These are phyloP conservation scores for Eupithecia subumbrata DNA, from an alignment of 2,888 invertebrate genomes.

Conservation along the genomic window DNA sequence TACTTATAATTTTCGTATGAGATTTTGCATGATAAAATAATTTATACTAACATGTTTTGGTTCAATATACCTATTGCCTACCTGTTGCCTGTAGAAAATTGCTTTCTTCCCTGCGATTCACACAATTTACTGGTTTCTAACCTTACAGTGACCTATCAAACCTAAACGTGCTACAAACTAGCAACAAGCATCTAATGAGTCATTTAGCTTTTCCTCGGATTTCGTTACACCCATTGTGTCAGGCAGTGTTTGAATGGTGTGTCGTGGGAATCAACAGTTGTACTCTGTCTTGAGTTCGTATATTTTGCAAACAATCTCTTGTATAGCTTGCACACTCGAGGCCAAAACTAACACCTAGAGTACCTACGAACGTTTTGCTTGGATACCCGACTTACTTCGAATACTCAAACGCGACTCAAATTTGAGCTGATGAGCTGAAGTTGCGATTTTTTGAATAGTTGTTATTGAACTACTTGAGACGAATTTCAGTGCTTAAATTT, in stretches of 20 bases:
- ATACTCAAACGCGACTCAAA: neutral
- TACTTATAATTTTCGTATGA: neutral
- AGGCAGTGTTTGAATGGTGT: slow-evolving; percentile 49
- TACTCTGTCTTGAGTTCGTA: slow-evolving; percentile 51
- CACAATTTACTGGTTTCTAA: neutral
- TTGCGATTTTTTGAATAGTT: too few relatives aligned
- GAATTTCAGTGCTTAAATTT: too few relatives aligned
- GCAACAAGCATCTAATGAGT: slow-evolving; percentile 38
- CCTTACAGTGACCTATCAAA: neutral
- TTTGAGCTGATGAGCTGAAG: neutral
- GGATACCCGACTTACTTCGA: neutral
- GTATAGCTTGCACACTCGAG: slow-evolving; percentile 14
- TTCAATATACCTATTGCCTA: too few relatives aligned
- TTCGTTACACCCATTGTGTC: slow-evolving; percentile 47
- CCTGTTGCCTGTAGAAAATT: too few relatives aligned
- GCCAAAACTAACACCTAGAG: slow-evolving; percentile 4
- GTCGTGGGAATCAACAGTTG: slow-evolving; percentile 62
- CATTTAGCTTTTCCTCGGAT: slow-evolving; percentile 32
- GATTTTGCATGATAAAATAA: neutral
- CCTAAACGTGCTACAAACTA: slow-evolving; percentile 5
- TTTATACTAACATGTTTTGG: too few relatives aligned
- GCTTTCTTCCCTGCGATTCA: neutral
- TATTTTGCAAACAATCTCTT: slow-evolving; percentile 50
- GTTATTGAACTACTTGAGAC: too few relatives aligned
- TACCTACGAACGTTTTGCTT: neutral